Evolutionary conservation across 2,888 invertebrate species (phyloP).

Genomic region (Cephus pygmeus): DNA sequence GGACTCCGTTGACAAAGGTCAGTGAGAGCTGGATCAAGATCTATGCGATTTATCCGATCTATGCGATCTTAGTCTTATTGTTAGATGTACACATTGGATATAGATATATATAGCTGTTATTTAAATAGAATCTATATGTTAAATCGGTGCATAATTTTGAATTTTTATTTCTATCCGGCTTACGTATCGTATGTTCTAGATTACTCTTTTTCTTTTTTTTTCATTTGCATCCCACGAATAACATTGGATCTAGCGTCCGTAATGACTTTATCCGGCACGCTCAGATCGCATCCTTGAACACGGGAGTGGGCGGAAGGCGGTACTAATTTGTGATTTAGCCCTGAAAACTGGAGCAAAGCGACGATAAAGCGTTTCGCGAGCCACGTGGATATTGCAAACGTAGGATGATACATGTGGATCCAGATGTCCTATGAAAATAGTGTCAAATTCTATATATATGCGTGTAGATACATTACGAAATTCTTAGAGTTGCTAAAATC

Average conservation of each 20-base stretch:
- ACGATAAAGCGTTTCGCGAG: constrained; percentile 15
- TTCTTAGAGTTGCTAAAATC: neutral
- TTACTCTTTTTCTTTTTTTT: neutral
- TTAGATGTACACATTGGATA: neutral
- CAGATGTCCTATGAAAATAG: neutral
- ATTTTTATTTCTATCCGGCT: neutral
- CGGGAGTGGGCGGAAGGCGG: constrained; percentile 13
- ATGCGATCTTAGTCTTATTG: neutral
- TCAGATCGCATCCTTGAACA: neutral
- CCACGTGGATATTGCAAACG: neutral
- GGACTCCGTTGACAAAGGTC: constrained; percentile 2
- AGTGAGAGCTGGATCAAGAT: neutral
- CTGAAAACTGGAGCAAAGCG: constrained; percentile 25
- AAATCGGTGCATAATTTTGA: neutral
- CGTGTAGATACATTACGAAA: neutral
- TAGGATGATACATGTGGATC: neutral
- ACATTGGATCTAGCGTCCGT: neutral
- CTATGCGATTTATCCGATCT: neutral
- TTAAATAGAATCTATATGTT: neutral
- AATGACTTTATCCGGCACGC: neutral
- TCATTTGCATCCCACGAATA: neutral
- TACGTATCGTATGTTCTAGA: neutral
- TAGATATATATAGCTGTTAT: neutral
- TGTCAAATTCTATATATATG: neutral
- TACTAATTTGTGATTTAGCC: constrained; percentile 26